Base-by-base conservation (phyloP, 1,140 invertebrate genomes). In the Meloidogyne hapla region DNA sequence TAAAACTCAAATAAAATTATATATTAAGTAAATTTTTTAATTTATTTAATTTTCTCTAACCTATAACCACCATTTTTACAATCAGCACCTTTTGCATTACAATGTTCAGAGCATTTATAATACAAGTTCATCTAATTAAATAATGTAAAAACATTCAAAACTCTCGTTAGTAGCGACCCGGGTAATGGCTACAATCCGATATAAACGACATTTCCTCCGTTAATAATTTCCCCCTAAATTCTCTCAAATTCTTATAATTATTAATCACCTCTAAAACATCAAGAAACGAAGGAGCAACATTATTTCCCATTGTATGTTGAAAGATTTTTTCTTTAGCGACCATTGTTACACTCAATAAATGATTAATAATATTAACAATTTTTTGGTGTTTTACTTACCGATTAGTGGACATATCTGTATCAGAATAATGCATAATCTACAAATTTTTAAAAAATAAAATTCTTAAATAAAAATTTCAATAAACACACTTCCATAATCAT, bases 221-320 rank as follows among this genome's bases (percentile, higher is more conserved):
- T n/a, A n/a, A n/a, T n/a, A n/a, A n/a, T n/a, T n/a, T 66, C 5
- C n/a, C 18, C 18, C 5, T 40, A 0, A 3, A 25, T 40, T 69
- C 12, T 13, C 13, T 48, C 18, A 38, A n/a, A 45, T 21, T 26
- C 1, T 2, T 21, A 8, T 0, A 1, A 13, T n/a, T 2, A 25
- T 9, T 18, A 8, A 18, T 56, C 26, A 70, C 69, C 69, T 73
- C 71, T 23, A 79, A 67, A 26, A 79, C 62, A 66, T 79, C 78
- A 18, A 70, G 26, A 76, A 80, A 80, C 1, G 65, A 69, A 9
- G 78, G 78, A 12, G 38, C 80, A 56, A 80, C 79, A 66, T 81
- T 80, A 40, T 80, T 80, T 23, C 79, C 79, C 79, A 80, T 80
- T 45, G 79, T 80, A 70, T 80, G 79, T 33, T 80, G 79, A 45